Percentiles rank a stretch among this genome's conserved stretches.
phyloP scores from a whole-genome alignment of 1,140 invertebrate genomes.

The Zophobas morio region DNA sequence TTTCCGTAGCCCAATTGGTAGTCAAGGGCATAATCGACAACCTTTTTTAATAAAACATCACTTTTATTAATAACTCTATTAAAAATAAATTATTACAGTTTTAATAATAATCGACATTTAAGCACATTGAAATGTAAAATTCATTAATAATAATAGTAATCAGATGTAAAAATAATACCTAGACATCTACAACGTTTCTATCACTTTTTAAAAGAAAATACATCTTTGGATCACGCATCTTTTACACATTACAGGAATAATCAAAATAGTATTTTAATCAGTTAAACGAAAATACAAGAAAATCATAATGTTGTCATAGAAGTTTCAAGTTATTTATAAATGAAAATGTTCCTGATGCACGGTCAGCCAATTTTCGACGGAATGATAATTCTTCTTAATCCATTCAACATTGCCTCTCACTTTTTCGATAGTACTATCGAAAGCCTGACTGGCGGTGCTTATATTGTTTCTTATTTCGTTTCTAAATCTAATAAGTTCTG shows the following conservation, averaged over 20 bases:
- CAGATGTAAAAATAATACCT: too few species aligned
- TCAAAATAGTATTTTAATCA: neutral
- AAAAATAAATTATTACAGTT: too few species aligned
- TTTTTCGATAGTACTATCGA: constrained; percentile 62
- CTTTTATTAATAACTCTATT: too few species aligned
- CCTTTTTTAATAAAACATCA: too few species aligned
- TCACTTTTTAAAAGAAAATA: too few species aligned
- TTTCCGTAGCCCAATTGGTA: too few species aligned
- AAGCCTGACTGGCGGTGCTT: constrained; percentile 57
- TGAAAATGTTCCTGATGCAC: constrained; percentile 57
- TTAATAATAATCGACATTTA: too few species aligned
- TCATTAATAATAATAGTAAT: too few species aligned
- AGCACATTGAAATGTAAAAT: too few species aligned
- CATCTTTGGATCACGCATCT: neutral
- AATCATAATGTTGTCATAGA: neutral
- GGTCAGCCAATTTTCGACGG: constrained; percentile 63
- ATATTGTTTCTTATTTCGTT: constrained; percentile 59
- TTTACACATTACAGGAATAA: neutral
- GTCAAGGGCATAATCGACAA: too few species aligned
- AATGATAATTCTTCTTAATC: constrained; percentile 64
- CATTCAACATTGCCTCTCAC: constrained; percentile 63
- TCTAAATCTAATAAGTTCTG: constrained; percentile 62
- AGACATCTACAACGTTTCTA: too few species aligned
- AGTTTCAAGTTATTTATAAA: neutral
- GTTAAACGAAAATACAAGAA: neutral